A percentile compares a stretch with the other conserved stretches of the same genome.
phyloP scores from a whole-genome alignment of 2,888 invertebrate species.

The Trissolcus japonicus region DNA sequence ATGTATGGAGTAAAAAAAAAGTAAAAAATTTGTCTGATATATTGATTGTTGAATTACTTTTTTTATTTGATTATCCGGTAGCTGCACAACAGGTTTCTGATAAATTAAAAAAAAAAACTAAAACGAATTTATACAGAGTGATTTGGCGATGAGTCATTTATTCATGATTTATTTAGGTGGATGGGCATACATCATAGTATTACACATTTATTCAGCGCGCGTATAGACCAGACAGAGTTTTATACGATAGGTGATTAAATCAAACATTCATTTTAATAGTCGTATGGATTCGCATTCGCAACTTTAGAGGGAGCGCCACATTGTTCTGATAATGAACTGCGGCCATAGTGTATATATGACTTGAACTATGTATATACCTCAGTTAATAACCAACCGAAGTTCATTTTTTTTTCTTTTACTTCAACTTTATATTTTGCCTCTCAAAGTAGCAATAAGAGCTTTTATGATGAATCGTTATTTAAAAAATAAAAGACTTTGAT shows the following conservation, averaged over 20 bases:
- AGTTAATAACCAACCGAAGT: conserved; percentile 21
- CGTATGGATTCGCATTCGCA: conserved; percentile 25
- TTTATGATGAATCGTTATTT: conserved; percentile 38
- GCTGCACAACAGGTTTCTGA: no score
- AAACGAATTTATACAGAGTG: no score
- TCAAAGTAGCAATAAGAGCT: conserved; percentile 25
- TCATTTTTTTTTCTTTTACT: conserved; percentile 9
- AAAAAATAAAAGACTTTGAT: conserved; percentile 25
- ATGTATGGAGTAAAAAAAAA: no score
- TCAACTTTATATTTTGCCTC: neutral
- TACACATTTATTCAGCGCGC: conserved; percentile 10
- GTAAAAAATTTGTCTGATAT: no score
- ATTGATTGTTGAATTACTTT: no score
- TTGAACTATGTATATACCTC: conserved; percentile 16
- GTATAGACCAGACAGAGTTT: conserved; percentile 12
- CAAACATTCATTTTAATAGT: conserved; percentile 30
- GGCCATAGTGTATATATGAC: conserved; percentile 13
- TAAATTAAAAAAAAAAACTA: no score
- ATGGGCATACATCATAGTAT: no score
- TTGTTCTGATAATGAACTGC: conserved; percentile 38
- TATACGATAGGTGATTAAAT: conserved; percentile 37
- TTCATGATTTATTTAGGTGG: no score
- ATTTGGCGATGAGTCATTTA: no score
- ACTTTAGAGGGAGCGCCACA: conserved; percentile 15
- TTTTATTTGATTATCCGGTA: no score